Base-by-base conservation (phyloP, 2,797 vertebrate genomes). In the Gadopsis bispinosus region DNA sequence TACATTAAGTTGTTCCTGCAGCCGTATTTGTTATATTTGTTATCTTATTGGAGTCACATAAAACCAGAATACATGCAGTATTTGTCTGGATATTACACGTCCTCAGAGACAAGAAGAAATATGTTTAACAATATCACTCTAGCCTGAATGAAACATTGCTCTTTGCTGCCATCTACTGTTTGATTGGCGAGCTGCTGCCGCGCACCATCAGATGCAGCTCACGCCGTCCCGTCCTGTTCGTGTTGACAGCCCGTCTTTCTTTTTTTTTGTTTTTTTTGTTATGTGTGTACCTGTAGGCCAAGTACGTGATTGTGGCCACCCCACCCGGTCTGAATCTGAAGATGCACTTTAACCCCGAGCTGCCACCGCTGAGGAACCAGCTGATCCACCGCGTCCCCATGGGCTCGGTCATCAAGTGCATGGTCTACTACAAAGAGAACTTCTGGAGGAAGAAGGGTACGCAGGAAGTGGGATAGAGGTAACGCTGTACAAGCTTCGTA, bases 341-440 rank as follows among this genome's bases (percentile, higher is more conserved):
- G 95, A 97, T 99, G 80, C 97, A 99, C 89, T 99, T 97, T 86
- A 97, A 85, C 68, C 98, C 98, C 5, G 95, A 97, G 80, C 94
- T 99, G 84, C 98, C 98, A 0, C 95, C 97, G 0, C 83, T 98
- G 89, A 97, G 97, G 89, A 99, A 99, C 91, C 98, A 99, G 91
- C 94, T 99, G 80, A 97, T 99, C 91, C 93, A 93, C 81, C 96
- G 97, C 35, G 95, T 99, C 17, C 98, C 98, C 73, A 96, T 98
- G 96, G 98, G 98, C 84, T 97, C 96, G 8, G 97, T 99, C 91
- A 99, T 99, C 92, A 99, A 99, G 91, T 98, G 97, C 91, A 98
- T 99, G 75, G 96, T 99, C 64, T 99, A 99, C 93, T 99, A 99
- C 87, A 97, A 92, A 68, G 97, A 99, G 78, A 96, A 96, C 83